Evolutionary conservation across 2,113 vertebrate species (phyloP).

Genomic region (Cyprinus carpio): DNA sequence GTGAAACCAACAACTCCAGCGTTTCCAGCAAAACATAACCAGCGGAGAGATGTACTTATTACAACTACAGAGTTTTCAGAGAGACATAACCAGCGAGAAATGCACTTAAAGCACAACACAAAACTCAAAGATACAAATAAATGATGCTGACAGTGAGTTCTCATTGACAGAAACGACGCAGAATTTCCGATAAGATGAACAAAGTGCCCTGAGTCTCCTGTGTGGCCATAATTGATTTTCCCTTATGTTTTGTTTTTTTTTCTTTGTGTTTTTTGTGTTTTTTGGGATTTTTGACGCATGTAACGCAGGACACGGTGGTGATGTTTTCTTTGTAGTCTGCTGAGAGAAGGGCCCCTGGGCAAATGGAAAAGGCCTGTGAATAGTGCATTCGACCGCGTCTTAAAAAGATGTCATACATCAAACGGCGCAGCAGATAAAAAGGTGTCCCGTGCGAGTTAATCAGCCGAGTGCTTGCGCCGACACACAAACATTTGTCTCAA

Average conservation of each 20-base stretch:
- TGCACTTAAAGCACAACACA: background rate
- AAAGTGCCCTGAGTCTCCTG: background rate
- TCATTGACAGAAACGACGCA: background rate
- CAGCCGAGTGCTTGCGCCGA: slow-evolving; percentile 76
- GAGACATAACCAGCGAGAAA: too few species aligned
- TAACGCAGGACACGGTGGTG: slow-evolving; percentile 65
- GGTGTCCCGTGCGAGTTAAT: slow-evolving; percentile 75
- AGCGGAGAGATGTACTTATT: too few species aligned
- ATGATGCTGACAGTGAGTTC: background rate
- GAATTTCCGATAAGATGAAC: background rate
- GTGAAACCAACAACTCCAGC: too few species aligned
- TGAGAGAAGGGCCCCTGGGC: slow-evolving; percentile 59
- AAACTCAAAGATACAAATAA: background rate
- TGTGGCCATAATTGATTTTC: background rate
- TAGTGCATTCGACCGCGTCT: slow-evolving; percentile 76
- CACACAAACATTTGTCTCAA: slow-evolving; percentile 74
- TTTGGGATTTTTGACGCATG: background rate
- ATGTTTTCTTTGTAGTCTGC: too few species aligned
- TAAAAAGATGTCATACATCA: slow-evolving; percentile 80
- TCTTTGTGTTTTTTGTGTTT: background rate
- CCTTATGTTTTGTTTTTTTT: background rate
- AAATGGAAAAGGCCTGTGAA: slow-evolving; percentile 77
- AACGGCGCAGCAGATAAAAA: slow-evolving; percentile 77
- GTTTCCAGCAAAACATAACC: too few species aligned
- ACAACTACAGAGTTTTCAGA: too few species aligned